Percentiles rank a stretch among this genome's conserved stretches.
Evolutionary conservation across 1,140 invertebrate genomes (phyloP).

Genomic region (Zaprionus ornatus): DNA sequence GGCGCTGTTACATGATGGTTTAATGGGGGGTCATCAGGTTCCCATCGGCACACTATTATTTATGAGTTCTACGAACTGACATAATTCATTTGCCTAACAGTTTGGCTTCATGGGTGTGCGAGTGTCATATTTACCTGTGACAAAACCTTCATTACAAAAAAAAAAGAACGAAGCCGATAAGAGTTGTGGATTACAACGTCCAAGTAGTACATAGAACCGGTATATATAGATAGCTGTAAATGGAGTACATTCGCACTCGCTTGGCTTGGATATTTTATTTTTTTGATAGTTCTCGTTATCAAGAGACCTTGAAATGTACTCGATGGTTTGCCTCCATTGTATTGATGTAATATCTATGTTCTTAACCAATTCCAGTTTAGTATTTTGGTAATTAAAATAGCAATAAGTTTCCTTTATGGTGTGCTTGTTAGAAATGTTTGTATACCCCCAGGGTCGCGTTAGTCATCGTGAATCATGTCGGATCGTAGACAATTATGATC

Average conservation of each 20-base stretch:
- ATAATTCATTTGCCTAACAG: constrained; percentile 17
- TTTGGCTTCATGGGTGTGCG: constrained; percentile 6
- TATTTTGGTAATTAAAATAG: neutral
- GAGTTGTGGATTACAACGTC: constrained; percentile 19
- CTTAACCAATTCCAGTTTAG: neutral
- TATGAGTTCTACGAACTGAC: constrained; percentile 7
- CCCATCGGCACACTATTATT: constrained; percentile 7
- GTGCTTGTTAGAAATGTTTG: neutral
- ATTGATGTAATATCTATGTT: constrained; percentile 3
- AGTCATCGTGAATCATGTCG: constrained; percentile 15
- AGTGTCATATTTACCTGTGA: constrained; percentile 1
- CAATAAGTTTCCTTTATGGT: neutral
- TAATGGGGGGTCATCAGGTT: constrained; percentile 3
- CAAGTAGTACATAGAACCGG: neutral
- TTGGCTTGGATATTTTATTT: neutral
- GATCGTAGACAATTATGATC: constrained; percentile 26
- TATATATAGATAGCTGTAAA: constrained; percentile 2
- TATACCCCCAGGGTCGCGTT: neutral
- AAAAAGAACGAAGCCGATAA: constrained; percentile 20
- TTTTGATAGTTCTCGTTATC: constrained; percentile 19
- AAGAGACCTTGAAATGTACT: constrained; percentile 6
- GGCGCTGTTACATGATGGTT: constrained; percentile 16
- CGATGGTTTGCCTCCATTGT: neutral
- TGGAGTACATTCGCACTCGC: neutral
- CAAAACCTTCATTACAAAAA: constrained; percentile 26